A percentile compares a stretch with the other conserved stretches of the same genome.
Evolutionary conservation across 2,888 invertebrate species (phyloP).

Genomic region (Sinhomidia bicolor): DNA sequence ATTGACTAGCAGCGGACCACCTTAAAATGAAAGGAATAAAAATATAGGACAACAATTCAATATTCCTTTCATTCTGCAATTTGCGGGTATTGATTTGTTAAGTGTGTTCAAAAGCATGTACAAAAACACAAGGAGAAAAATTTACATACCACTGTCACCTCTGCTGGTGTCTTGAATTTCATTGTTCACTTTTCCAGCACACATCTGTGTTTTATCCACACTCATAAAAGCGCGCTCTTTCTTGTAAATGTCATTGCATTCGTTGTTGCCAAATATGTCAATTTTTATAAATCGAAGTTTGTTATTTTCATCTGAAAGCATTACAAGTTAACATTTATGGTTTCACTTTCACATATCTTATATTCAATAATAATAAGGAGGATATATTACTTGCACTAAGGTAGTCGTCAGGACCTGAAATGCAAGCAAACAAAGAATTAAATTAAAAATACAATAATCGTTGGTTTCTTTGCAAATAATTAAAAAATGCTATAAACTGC

Average conservation of each 20-base stretch:
- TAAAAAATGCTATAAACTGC: no score
- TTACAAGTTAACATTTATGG: no score
- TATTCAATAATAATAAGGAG: no score
- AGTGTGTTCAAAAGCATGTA: no score
- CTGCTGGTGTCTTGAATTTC: slow-evolving; percentile 46
- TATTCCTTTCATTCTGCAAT: no score
- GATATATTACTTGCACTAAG: no score
- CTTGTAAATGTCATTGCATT: slow-evolving; percentile 44
- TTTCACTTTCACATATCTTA: no score
- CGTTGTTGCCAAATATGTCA: slow-evolving; percentile 28
- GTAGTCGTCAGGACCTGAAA: background rate
- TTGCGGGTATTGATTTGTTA: no score
- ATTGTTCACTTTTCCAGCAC: slow-evolving; percentile 50
- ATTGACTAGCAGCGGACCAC: slow-evolving; percentile 92
- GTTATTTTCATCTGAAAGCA: background rate
- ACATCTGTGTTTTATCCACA: slow-evolving; percentile 33
- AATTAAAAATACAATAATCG: no score
- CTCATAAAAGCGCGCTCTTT: background rate
- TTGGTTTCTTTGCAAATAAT: background rate
- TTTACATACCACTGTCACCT: slow-evolving; percentile 48
- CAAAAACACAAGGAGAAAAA: no score
- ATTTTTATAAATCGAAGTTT: slow-evolving; percentile 51
- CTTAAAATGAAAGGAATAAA: slow-evolving; percentile 93
- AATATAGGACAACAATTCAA: no score
- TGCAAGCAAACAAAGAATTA: background rate